phyloP scores from a whole-genome alignment of 1,140 invertebrate species.

The Chironomus tepperi region DNA sequence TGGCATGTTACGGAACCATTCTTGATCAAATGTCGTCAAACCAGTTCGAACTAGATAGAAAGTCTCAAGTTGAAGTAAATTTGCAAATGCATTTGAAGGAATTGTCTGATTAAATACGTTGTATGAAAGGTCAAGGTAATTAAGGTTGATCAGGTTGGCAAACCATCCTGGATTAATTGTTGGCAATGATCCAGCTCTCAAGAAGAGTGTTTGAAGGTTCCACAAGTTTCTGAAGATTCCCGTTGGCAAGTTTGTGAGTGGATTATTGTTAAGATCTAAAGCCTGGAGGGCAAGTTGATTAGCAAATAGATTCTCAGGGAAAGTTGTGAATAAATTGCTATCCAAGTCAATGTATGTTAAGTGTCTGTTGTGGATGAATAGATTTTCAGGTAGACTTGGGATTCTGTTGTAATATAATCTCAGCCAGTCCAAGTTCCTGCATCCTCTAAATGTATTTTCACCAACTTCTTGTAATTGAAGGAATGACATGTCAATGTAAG shows the following conservation, averaged over 20 bases:
- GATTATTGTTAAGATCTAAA: neutral
- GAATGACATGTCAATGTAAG: too few relatives aligned
- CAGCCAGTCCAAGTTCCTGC: too few relatives aligned
- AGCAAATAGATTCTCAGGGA: neutral
- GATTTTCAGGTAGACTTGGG: neutral
- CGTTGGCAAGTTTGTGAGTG: neutral
- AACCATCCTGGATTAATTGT: too few relatives aligned
- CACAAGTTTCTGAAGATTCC: neutral
- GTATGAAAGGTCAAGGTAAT: too few relatives aligned
- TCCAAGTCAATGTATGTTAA: neutral
- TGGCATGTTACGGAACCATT: neutral
- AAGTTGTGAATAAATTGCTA: neutral
- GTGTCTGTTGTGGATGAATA: neutral
- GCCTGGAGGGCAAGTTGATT: neutral
- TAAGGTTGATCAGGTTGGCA: too few relatives aligned
- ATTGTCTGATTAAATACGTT: too few relatives aligned
- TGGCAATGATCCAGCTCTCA: neutral
- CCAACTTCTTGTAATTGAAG: too few relatives aligned
- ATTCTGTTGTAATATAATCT: neutral
- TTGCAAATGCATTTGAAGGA: too few relatives aligned
- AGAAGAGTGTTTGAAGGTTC: neutral
- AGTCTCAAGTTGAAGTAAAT: too few relatives aligned
- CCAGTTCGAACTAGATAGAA: neutral
- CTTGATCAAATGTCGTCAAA: neutral
- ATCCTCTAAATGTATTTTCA: too few relatives aligned